phyloP scores from a whole-genome alignment of 2,113 vertebrate species.

The Caloenas nicobarica region DNA sequence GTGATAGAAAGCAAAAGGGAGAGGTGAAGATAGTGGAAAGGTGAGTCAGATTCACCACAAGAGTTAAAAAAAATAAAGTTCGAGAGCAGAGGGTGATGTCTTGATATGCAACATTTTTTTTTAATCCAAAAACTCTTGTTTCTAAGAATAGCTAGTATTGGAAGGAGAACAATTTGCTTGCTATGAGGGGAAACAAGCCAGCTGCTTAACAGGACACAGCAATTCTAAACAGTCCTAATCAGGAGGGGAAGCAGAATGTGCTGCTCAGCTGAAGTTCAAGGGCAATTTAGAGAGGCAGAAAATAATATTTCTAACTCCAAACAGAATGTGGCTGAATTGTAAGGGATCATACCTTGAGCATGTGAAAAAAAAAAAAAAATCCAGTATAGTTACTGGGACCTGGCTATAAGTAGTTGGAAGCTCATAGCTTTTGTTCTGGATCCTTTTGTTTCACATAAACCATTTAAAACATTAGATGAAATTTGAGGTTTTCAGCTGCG shows the following conservation, averaged over 20 bases:
- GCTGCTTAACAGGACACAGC: conserved; percentile 52
- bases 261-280: conserved; percentile 56
- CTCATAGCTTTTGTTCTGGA: neutral
- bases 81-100: neutral
- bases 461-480: no score
- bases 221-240: conserved; percentile 60
- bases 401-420: neutral
- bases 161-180: conserved; percentile 55
- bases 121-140: conserved; percentile 2
- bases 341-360: neutral
- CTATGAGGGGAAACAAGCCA: conserved; percentile 44
- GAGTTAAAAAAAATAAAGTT: neutral
- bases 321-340: neutral
- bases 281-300: conserved; percentile 27
- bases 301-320: conserved; percentile 4
- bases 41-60: neutral
- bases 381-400: neutral
- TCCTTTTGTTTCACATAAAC: neutral
- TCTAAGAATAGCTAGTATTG: conserved; percentile 54
- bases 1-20: neutral
- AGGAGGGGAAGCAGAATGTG: conserved; percentile 40
- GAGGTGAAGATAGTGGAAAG: neutral
- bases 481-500: neutral
- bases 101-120: neutral
- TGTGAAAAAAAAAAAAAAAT: neutral